Percentiles rank a stretch among this genome's conserved stretches.
phyloP scores from a whole-genome alignment of 2,888 invertebrate genomes.

The Hipparchia sbordonii region DNA sequence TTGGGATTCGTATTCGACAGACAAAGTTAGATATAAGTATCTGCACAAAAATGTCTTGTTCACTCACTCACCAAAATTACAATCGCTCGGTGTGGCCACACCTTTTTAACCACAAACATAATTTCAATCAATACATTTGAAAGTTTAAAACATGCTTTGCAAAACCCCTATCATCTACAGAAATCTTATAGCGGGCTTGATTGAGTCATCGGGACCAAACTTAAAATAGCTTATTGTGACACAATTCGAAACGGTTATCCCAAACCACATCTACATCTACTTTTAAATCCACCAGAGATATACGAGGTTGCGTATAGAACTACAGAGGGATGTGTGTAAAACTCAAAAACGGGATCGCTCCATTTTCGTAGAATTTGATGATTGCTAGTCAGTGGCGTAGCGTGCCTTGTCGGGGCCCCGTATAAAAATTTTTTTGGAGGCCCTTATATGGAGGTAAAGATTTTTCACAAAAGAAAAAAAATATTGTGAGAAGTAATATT shows the following conservation, averaged over 20 bases:
- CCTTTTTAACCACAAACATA: conserved; percentile 76
- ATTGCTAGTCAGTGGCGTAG: too few species aligned
- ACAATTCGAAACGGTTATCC: not conserved
- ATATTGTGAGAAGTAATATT: too few species aligned
- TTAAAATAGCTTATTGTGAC: conserved; percentile 5
- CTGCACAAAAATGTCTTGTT: conserved; percentile 53
- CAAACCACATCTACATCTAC: conserved; percentile 11
- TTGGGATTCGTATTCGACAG: conserved; percentile 54
- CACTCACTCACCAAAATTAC: conserved; percentile 74
- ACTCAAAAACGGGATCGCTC: not conserved
- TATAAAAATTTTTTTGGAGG: too few species aligned
- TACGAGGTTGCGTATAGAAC: not conserved
- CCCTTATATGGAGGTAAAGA: too few species aligned
- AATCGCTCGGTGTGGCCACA: conserved; percentile 65
- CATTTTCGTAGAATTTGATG: not conserved
- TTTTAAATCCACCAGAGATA: conserved; percentile 3
- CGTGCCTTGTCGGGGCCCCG: too few species aligned
- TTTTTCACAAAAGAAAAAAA: too few species aligned
- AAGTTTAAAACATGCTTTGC: conserved; percentile 24
- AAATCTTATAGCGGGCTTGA: not conserved
- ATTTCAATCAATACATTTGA: conserved; percentile 37
- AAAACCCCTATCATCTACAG: not conserved
- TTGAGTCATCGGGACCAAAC: conserved; percentile 5
- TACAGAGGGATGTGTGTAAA: not conserved
- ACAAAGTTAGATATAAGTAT: conserved; percentile 43